Evolutionary conservation across 1,140 invertebrate genomes (phyloP).

Genomic region (Thrips palmi): DNA sequence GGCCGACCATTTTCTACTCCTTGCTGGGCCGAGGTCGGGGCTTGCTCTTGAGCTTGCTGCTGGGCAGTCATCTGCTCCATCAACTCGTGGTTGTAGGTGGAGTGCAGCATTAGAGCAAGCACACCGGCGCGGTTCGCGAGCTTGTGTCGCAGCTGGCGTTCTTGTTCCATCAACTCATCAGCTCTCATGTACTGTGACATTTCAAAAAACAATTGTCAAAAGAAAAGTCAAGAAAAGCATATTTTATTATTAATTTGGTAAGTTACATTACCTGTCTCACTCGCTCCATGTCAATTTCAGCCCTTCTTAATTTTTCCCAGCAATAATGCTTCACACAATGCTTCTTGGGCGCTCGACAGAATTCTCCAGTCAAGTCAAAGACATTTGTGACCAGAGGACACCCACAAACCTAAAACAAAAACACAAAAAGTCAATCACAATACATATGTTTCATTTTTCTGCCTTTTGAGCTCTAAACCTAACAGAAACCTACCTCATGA

Average conservation of each 20-base stretch:
- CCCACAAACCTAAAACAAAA: constrained; percentile 50
- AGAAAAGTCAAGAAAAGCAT: constrained; percentile 9
- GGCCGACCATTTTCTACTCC: no score
- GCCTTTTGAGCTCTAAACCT: neutral
- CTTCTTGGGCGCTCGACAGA: constrained; percentile 77
- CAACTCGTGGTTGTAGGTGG: constrained; percentile 83
- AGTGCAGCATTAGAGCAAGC: constrained; percentile 81
- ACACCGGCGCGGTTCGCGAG: constrained; percentile 75
- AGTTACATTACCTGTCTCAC: constrained; percentile 34
- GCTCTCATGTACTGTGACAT: constrained; percentile 69
- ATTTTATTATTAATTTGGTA: neutral
- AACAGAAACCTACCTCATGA: constrained; percentile 32
- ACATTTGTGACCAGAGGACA: constrained; percentile 73
- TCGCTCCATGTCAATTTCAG: constrained; percentile 57
- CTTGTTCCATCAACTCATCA: constrained; percentile 90
- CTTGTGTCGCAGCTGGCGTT: constrained; percentile 66
- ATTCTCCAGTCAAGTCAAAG: constrained; percentile 59
- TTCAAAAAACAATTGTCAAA: constrained; percentile 4
- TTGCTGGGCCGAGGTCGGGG: no score
- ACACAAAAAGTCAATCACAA: neutral
- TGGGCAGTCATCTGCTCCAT: constrained; percentile 44
- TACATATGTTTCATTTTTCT: neutral
- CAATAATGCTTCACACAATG: constrained; percentile 80
- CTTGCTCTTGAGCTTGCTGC: constrained; percentile 21
- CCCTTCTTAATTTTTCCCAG: constrained; percentile 87